A percentile compares a stretch with the other conserved stretches of the same genome.
Evolutionary conservation across 1,140 invertebrate species (phyloP).

Genomic region (Trissolcus basalis): DNA sequence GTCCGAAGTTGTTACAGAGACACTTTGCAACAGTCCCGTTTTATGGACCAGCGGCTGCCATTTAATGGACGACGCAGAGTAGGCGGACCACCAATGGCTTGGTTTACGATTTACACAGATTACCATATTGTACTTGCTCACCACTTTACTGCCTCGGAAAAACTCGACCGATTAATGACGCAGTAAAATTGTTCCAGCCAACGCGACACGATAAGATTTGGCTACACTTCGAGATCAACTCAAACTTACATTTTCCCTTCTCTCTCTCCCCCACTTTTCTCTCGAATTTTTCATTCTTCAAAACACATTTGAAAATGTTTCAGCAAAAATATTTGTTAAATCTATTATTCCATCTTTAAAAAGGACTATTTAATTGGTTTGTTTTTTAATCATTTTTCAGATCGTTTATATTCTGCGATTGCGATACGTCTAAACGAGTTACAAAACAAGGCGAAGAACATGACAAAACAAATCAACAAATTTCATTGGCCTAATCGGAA

Average conservation of each 20-base stretch:
- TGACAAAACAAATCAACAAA: constrained; percentile 31
- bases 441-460: constrained; percentile 5
- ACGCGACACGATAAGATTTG: constrained; percentile 38
- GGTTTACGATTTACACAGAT: constrained; percentile 71
- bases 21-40: constrained; percentile 63
- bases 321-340: too few species aligned
- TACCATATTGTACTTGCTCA: constrained; percentile 62
- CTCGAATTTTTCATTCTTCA: too few species aligned
- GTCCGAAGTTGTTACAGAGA: constrained; percentile 43
- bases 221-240: constrained; percentile 44
- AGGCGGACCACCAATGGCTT: constrained; percentile 51
- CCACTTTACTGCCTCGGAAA: constrained; percentile 60
- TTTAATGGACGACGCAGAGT: constrained; percentile 61
- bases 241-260: constrained; percentile 29
- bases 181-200: constrained; percentile 61
- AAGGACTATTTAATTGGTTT: neutral
- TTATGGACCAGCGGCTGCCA: constrained; percentile 64
- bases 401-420: neutral
- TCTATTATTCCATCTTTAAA: neutral
- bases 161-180: constrained; percentile 64
- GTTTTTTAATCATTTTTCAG: neutral
- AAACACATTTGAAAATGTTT: too few species aligned
- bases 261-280: neutral
- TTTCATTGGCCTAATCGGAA: constrained; percentile 40
- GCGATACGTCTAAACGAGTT: neutral